These are phyloP conservation scores for Drosophila sproati DNA, from an alignment of 1,140 invertebrate genomes.

Conservation along the genomic window DNA sequence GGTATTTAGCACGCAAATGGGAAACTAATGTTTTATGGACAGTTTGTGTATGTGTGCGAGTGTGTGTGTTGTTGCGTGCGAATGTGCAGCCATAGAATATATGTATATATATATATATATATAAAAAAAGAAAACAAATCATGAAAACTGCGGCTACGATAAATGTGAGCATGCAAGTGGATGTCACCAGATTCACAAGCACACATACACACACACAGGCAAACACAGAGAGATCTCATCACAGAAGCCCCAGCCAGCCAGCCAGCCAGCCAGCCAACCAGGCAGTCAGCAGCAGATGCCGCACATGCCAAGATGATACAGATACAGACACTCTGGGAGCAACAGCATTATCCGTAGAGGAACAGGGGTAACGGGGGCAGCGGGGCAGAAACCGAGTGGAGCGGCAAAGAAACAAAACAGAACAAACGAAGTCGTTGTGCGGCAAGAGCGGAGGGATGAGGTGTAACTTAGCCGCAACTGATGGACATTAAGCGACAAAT, in stretches of 20 bases:
- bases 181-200: constrained; percentile 72
- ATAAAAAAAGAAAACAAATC: constrained; percentile 20
- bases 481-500: constrained; percentile 81
- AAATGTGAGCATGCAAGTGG: constrained; percentile 76
- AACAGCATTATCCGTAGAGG: constrained; percentile 4
- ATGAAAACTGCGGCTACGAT: constrained; percentile 68
- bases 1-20: constrained; percentile 82
- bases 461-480: constrained; percentile 58
- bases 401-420: background rate
- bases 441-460: constrained; percentile 5
- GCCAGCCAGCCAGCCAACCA: background rate
- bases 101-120: constrained; percentile 1
- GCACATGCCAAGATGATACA: constrained; percentile 80
- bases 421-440: constrained; percentile 4
- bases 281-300: constrained; percentile 66
- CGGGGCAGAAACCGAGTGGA: background rate
- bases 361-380: background rate
- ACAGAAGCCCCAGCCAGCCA: constrained; percentile 66
- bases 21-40: constrained; percentile 78
- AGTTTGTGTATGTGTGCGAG: constrained; percentile 53
- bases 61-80: constrained; percentile 66
- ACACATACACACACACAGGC: constrained; percentile 19
- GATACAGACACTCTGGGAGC: constrained; percentile 79
- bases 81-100: constrained; percentile 65
- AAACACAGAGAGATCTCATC: constrained; percentile 64